Conservation (phyloP, 2,113 vertebrate genomes). For the Anarhynchus alexandrinus region DNA sequence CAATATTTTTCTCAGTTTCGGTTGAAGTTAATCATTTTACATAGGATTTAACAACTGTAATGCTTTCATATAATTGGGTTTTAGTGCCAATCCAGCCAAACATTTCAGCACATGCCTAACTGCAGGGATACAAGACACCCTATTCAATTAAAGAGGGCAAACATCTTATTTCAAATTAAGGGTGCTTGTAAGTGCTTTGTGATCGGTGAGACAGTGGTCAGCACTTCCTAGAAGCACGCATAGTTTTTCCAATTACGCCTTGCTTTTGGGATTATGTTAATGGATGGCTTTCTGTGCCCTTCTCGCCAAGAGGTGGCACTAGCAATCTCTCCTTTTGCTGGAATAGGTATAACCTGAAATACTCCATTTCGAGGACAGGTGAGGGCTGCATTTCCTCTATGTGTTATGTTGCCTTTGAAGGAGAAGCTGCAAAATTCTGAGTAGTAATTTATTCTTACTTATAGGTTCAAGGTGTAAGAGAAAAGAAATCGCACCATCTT, state of each 20-base stretch:
- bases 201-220: not conserved
- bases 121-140: not conserved
- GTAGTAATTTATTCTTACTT: not conserved
- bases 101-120: not conserved
- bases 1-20: not conserved
- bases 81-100: not conserved
- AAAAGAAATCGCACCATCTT: not conserved
- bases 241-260: not conserved
- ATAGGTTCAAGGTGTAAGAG: not conserved
- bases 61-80: accelerated
- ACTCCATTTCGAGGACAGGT: not conserved
- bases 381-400: not conserved
- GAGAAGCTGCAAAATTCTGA: not conserved
- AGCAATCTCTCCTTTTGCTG: slow-evolving; percentile 32
- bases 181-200: not conserved
- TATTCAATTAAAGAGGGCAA: not conserved
- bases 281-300: not conserved
- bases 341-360: not conserved
- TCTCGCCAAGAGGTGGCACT: slow-evolving; percentile 63
- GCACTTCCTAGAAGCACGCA: not conserved
- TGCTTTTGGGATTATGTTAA: not conserved
- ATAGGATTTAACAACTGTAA: not conserved
- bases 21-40: not conserved
- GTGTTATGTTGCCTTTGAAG: not conserved
- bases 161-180: not conserved